Conservation (phyloP, 2,113 vertebrate species). For the Rhodinocichla rosea region DNA sequence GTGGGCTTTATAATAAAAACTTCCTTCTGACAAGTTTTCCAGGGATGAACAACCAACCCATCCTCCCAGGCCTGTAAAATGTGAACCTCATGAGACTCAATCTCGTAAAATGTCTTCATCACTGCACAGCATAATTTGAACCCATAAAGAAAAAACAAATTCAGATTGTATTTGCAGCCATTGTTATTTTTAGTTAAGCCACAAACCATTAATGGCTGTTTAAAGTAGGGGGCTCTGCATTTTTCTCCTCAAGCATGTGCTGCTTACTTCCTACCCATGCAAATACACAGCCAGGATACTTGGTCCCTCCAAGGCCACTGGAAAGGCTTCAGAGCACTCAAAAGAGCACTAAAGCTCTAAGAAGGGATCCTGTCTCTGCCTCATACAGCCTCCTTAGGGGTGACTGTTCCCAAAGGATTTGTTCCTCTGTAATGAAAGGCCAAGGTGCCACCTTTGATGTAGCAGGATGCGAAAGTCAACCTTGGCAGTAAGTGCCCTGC, state of each 20-base stretch:
- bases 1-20: background rate
- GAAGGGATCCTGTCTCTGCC: background rate
- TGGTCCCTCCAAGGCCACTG: background rate
- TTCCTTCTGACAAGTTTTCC: background rate
- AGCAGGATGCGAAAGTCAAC: background rate
- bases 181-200: conserved; percentile 27
- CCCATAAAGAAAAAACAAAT: background rate
- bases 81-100: background rate
- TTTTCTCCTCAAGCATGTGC: background rate
- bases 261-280: background rate
- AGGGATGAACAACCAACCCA: background rate
- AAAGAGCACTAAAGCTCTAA: background rate
- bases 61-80: background rate
- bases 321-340: background rate
- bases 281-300: background rate
- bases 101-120: background rate
- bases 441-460: background rate
- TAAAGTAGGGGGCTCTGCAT: background rate
- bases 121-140: background rate
- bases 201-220: conserved; percentile 24
- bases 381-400: background rate
- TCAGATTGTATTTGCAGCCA: background rate
- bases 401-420: background rate
- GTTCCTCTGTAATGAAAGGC: background rate
- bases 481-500: background rate